phyloP scores from a whole-genome alignment of 2,888 invertebrate genomes.

The Phrixothrix hirtus region DNA sequence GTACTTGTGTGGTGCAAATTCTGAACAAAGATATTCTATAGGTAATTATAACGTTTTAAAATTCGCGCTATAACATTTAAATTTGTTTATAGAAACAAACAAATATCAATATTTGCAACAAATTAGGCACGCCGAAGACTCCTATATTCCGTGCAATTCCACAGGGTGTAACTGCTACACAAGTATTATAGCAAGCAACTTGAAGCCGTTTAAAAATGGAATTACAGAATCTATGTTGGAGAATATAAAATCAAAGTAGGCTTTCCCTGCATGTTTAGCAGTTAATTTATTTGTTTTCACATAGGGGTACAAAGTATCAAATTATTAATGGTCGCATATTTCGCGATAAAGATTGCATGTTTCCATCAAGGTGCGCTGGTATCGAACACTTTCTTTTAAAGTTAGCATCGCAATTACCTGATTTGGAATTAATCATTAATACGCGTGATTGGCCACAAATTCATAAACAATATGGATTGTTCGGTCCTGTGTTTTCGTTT shows the following conservation, averaged over 20 bases:
- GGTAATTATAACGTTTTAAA: too few species aligned
- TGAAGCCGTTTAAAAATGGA: constrained; percentile 71
- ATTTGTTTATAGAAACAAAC: constrained; percentile 57
- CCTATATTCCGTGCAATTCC: constrained; percentile 62
- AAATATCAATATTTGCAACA: constrained; percentile 52
- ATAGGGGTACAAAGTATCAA: constrained; percentile 78
- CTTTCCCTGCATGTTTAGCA: too few species aligned
- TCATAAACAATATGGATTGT: constrained; percentile 63
- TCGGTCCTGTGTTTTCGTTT: constrained; percentile 91
- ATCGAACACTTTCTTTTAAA: constrained; percentile 84
- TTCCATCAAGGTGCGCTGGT: constrained; percentile 88
- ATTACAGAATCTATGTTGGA: constrained; percentile 70
- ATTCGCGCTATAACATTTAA: not conserved
- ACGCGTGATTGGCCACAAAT: constrained; percentile 93
- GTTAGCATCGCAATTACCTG: constrained; percentile 69
- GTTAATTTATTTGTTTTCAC: too few species aligned
- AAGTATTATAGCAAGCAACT: constrained; percentile 68
- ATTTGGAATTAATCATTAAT: constrained; percentile 87
- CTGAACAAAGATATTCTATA: constrained; percentile 48
- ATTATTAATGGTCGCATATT: constrained; percentile 80
- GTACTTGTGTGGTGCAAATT: constrained; percentile 6
- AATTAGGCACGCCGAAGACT: constrained; percentile 59
- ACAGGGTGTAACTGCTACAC: constrained; percentile 68
- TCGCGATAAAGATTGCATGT: constrained; percentile 84
- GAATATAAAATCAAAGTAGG: constrained; percentile 57